Base-by-base conservation (phyloP, 2,888 invertebrate species). In the Ennomos erosarius region DNA sequence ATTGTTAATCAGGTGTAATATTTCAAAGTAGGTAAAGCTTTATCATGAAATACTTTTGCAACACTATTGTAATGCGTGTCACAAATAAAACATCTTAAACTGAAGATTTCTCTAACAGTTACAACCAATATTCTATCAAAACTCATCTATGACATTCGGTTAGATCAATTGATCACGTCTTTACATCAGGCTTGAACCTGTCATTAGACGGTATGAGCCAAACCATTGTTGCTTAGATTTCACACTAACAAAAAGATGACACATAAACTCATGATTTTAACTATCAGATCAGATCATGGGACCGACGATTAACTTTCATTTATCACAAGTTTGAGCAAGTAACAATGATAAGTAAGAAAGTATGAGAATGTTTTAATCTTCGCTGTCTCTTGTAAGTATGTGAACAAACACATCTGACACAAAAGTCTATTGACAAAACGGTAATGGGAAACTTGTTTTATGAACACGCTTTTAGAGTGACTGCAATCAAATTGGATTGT, bases 251-350 rank as follows among this genome's bases (percentile, higher is more conserved):
- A 50, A 44, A 48, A 44, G 56, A 59, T 64, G 67, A 47, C 59
- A 65, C 49, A 63, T 45, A 53, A 59, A 63, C 54, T 11, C 10
- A 1, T 49, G 51, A 60, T 65, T 63, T 60, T 56, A 54, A 46
- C 26, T 42, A 53, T 56, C 57, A 59, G 59, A 51, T 60, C 45
- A 26, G 26, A 13, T 62, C 61, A 68, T 16, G 16, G 16, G 56
- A 66, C 63, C 62, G 43, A 57, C 38, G 58, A 64, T 68, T 68
- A 68, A 66, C 68, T 68, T 68, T 67, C 66, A 63, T 68, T 66
- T 64, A 68, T 66, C 55, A 26, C 63, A 64, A 48, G 60, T 66
- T 62, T 62, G 37, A 46, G 39, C 40, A 33, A 13, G 36, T 13
- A 59, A 66, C 66, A 68, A 68, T 68, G 66, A 64, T 55, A 50